Base-by-base conservation (phyloP, 2,888 invertebrate genomes). In the Tigriopus californicus region DNA sequence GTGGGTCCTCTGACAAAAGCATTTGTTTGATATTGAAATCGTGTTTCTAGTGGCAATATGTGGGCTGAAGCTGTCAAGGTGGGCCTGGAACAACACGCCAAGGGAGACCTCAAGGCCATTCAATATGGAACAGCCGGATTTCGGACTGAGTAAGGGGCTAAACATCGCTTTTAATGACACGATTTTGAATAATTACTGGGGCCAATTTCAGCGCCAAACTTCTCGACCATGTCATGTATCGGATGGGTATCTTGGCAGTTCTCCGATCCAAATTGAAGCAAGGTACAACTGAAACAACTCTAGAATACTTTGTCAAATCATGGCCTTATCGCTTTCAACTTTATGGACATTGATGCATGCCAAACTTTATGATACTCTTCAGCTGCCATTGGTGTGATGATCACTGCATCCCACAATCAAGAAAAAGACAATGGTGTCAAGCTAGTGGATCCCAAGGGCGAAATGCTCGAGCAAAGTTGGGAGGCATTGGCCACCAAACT, bases 391-490 rank as follows among this genome's bases (percentile, higher is more conserved):
- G 98, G 98, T 47, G 79, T 95, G n/a, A 95, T 99, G 95, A 89
- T 99, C 62, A 99, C 98, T 0, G 98, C 98, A 0, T 97, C 97
- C 0, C 98, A 99, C 71, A 99, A 99, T 73, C 83, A 94, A 48
- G 91, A 85, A 70, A 82, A 82, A 0, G 97, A 97, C 69, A 97
- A 97, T 71, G 97, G 97, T 1, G 86, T 94, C 2, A 99, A 99
- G 71, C 73, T 99, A 52, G 81, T 98, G 49, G 97, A 98, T 73
- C 92, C 94, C 1, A 79, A 79, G 64, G 98, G 98, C 0, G 95
- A 95, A 73, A 98, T 99, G 98, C 71, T 99, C 66, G 88, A 90
- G 64, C 75, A 80, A 61, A 80, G 80, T 62, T 98, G 97, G 97
- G 98, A 99, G 72, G 74, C 71, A 60, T 79, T 85, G 67, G 94